Evolutionary conservation across 53 echinoderm and acorn worm genomes (phyloP), one percentile per base, ranked within the genome.

Genomic region (Holothuria leucospilota): DNA sequence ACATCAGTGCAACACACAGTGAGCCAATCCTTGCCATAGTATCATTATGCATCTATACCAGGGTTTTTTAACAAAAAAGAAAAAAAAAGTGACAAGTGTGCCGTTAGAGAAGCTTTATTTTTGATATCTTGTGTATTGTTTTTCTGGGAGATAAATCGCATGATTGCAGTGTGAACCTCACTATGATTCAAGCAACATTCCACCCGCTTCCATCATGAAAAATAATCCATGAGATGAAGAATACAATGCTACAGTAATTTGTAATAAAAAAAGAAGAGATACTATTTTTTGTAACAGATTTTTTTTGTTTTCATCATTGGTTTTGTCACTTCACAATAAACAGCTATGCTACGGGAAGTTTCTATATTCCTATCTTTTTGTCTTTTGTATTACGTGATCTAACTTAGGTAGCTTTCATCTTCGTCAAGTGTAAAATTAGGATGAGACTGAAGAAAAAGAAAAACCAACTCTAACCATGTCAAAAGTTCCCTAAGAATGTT

Each of bases 181-280:
- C 52, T 26, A 51, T 20, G 26, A 75, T 75, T 49, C 75, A 51
- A 49, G 51, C 51, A 49, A 49, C 75, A 75, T 75, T 75, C 75
- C 75, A 75, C 75, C 75, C 52, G 26, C 26, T 25, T 24, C 49
- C 6, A 74, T 39, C 49, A 75, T 46, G 51, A 14, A 68, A 8
- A 13, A 49, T 38, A 6, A 72, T 39, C 42, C 72, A 72, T 46
- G 42, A 52, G 26, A 49, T 21, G 51, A 52, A 68, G 52, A 75
- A 75, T 51, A 49, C 52, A 25, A 52, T 75, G 75, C 75, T 75
- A 49, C 52, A 38, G 61, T 80, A 80, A 60, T 60, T 79, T 80
- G 80, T 80, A 80, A 59, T 80, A 80, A 80, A 75, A 71, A 80
- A 59, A 80, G 80, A 80, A 80, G 80, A 80, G 80, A 80, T 27